A percentile compares a stretch with the other conserved stretches of the same genome.
Evolutionary conservation across 2,113 vertebrate species (phyloP).

Genomic region (Phaetusa simplex): DNA sequence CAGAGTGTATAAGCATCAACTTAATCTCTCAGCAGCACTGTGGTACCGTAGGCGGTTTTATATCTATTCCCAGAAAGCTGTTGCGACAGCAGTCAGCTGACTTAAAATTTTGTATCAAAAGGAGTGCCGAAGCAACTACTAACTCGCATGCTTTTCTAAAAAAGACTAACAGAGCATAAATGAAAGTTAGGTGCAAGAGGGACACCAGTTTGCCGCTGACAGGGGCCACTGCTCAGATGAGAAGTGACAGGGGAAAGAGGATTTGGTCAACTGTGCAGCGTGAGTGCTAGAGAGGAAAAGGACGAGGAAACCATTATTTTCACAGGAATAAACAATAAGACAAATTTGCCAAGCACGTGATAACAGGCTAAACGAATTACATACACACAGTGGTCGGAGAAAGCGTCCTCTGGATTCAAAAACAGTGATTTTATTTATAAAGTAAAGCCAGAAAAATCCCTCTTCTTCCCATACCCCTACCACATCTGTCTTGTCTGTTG

Average conservation of each 20-base stretch:
- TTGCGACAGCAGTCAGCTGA: background rate
- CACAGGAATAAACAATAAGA: background rate
- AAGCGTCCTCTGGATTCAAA: conserved; percentile 16
- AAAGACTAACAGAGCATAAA: background rate
- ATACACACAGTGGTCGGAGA: background rate
- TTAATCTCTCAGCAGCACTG: background rate
- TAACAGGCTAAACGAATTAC: conserved; percentile 19
- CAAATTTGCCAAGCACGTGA: background rate
- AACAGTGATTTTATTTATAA: conserved; percentile 59
- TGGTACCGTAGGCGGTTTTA: background rate
- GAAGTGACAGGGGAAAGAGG: background rate
- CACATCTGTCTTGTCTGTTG: conserved; percentile 30
- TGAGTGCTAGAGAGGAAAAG: background rate
- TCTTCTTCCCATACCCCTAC: background rate
- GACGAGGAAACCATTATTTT: conserved; percentile 26
- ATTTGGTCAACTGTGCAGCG: background rate
- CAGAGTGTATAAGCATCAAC: background rate
- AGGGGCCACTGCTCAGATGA: background rate
- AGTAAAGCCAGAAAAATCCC: conserved; percentile 33
- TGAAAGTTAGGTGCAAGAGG: background rate
- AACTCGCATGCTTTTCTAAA: background rate
- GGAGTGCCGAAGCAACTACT: background rate
- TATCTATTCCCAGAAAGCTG: background rate
- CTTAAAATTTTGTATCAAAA: background rate
- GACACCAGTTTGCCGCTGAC: background rate